Conservation (phyloP, 2,113 vertebrate genomes). For the Myrmecobius fasciatus region DNA sequence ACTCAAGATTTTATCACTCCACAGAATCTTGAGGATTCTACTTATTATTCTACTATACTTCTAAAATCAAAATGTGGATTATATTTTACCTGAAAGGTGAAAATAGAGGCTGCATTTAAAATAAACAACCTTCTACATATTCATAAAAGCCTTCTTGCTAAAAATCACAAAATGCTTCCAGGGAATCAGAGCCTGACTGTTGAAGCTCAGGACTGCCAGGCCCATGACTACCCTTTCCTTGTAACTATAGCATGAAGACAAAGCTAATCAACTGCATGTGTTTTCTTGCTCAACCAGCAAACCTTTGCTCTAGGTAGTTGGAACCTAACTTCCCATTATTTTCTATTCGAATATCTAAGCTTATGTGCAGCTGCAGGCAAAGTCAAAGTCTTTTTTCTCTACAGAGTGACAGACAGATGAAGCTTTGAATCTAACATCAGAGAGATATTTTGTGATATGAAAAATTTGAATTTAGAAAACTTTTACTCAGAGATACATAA, state of each 20-base stretch:
- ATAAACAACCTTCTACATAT: background rate
- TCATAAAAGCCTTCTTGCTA: background rate
- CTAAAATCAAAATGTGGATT: background rate
- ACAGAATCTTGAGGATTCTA: background rate
- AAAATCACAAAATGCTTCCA: background rate
- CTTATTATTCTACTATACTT: conserved; percentile 22
- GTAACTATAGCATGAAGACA: background rate
- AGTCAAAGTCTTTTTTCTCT: conserved; percentile 55
- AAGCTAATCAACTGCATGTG: background rate
- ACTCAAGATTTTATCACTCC: conserved; percentile 18
- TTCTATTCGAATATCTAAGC: conserved; percentile 13
- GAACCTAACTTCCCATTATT: background rate
- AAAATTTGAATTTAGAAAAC: conserved; percentile 8
- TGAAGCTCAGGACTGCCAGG: background rate
- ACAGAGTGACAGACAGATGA: conserved; percentile 39
- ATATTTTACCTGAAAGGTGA: conserved; percentile 9
- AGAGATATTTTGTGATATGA: background rate
- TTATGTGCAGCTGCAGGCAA: conserved; percentile 21
- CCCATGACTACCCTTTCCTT: background rate
- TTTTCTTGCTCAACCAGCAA: conserved; percentile 4
- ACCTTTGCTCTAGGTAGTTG: background rate
- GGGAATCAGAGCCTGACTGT: background rate
- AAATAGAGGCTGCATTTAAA: background rate
- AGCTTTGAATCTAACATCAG: conserved; percentile 17
- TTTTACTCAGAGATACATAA: background rate